A percentile compares a stretch with the other conserved stretches of the same genome.
phyloP scores from a whole-genome alignment of 1,140 invertebrate genomes.

The Tyrophagus putrescentiae region DNA sequence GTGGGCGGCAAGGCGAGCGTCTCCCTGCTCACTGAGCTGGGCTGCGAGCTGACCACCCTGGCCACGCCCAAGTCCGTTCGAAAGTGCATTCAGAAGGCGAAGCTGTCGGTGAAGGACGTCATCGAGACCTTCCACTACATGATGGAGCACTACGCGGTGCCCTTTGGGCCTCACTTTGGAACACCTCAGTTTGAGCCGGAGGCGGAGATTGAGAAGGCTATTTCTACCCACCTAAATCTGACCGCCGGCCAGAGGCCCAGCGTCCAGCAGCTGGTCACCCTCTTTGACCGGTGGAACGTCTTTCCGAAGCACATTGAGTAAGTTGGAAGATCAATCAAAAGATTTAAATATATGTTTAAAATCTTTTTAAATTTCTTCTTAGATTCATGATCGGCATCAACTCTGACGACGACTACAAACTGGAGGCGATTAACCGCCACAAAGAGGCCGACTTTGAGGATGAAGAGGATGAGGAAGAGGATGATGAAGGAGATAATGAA shows the following conservation, averaged over 20 bases:
- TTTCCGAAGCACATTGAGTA: not conserved
- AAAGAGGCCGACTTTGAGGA: not conserved
- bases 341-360: not conserved
- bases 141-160: not conserved
- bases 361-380: constrained; percentile 7
- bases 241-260: not conserved
- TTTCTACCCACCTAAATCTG: too few relatives aligned
- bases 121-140: not conserved
- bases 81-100: not conserved
- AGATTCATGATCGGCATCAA: constrained; percentile 15
- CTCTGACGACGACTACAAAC: constrained; percentile 15
- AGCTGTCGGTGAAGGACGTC: not conserved
- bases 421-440: not conserved
- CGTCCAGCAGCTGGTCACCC: not conserved
- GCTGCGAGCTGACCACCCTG: not conserved
- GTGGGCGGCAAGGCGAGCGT: not conserved
- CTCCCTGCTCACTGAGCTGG: not conserved
- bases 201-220: too few relatives aligned
- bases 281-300: constrained; percentile 1
- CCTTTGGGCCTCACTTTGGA: constrained; percentile 7
- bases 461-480: constrained; percentile 13
- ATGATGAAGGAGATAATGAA: not conserved
- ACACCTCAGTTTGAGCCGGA: too few relatives aligned
- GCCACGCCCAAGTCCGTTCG: not conserved
- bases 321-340: not conserved